These are phyloP conservation scores for Thumatha senex DNA, from an alignment of 2,888 invertebrate genomes.

Conservation along the genomic window DNA sequence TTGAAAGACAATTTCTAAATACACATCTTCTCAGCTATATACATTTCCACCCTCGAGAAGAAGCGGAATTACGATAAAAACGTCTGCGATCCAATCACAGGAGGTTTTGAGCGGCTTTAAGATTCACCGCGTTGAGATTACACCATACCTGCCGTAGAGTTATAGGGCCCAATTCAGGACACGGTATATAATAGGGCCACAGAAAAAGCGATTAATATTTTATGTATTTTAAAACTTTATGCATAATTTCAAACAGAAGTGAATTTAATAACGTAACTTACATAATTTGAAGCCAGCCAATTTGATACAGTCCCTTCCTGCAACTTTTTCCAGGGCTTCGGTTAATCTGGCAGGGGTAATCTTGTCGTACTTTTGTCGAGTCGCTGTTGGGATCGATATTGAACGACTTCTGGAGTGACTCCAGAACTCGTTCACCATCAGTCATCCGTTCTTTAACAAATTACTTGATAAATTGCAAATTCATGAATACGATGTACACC, in stretches of 20 bases:
- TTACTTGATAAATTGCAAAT: too few relatives aligned
- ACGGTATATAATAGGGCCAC: conserved; percentile 55
- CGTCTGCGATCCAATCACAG: conserved; percentile 66
- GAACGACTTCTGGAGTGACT: too few relatives aligned
- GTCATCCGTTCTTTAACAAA: too few relatives aligned
- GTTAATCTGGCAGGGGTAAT: too few relatives aligned
- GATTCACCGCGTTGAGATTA: conserved; percentile 67
- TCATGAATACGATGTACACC: too few relatives aligned
- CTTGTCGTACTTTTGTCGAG: too few relatives aligned
- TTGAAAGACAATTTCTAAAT: conserved; percentile 4
- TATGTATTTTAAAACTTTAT: neutral
- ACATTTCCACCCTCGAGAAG: conserved; percentile 20
- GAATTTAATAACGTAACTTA: too few relatives aligned
- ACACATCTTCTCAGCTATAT: conserved; percentile 25
- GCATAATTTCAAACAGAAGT: neutral
- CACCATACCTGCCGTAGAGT: conserved; percentile 52
- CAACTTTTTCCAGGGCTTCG: too few relatives aligned
- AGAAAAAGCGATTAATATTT: conserved; percentile 26
- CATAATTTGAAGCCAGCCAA: too few relatives aligned
- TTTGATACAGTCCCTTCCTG: too few relatives aligned
- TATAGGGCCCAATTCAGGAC: conserved; percentile 63
- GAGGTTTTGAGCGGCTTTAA: conserved; percentile 43
- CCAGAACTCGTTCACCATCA: too few relatives aligned
- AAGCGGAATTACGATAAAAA: conserved; percentile 51
- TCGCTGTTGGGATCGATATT: too few relatives aligned